These are phyloP conservation scores for Sinhomidia bicolor DNA, from an alignment of 2,888 invertebrate genomes.

Conservation along the genomic window DNA sequence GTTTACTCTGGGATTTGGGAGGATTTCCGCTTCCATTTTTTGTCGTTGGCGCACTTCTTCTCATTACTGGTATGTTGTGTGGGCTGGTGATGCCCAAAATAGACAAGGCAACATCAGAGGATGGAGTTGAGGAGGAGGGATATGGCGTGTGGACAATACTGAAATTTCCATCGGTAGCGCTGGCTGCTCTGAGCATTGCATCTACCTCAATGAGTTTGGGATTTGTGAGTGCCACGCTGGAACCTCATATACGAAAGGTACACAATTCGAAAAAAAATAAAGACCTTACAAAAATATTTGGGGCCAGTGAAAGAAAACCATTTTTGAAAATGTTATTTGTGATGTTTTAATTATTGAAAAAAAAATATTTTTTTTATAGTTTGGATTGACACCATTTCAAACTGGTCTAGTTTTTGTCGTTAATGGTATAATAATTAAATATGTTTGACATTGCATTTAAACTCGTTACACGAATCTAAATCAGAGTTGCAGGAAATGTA, in stretches of 20 bases:
- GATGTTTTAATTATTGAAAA: neutral
- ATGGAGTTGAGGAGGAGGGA: conserved; percentile 41
- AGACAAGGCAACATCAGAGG: conserved; percentile 21
- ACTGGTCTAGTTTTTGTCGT: conserved; percentile 92
- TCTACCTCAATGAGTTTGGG: conserved; percentile 82
- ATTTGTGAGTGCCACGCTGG: conserved; percentile 84
- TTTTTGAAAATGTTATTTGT: too few species aligned
- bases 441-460: too few species aligned
- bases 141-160: conserved; percentile 85
- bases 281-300: too few species aligned
- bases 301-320: too few species aligned
- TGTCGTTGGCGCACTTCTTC: conserved; percentile 82
- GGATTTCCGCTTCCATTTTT: conserved; percentile 83
- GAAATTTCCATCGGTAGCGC: conserved; percentile 81
- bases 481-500: too few species aligned
- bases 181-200: conserved; percentile 81
- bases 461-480: too few species aligned
- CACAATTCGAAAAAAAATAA: too few species aligned
- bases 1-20: conserved; percentile 81
- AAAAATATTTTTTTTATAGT: conserved; percentile 82
- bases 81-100: conserved; percentile 73
- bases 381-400: conserved; percentile 87
- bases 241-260: conserved; percentile 83
- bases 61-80: conserved; percentile 81
- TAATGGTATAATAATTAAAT: too few species aligned